phyloP scores from a whole-genome alignment of 35 echinoderm and acorn worm species.

The Anneissia japonica region DNA sequence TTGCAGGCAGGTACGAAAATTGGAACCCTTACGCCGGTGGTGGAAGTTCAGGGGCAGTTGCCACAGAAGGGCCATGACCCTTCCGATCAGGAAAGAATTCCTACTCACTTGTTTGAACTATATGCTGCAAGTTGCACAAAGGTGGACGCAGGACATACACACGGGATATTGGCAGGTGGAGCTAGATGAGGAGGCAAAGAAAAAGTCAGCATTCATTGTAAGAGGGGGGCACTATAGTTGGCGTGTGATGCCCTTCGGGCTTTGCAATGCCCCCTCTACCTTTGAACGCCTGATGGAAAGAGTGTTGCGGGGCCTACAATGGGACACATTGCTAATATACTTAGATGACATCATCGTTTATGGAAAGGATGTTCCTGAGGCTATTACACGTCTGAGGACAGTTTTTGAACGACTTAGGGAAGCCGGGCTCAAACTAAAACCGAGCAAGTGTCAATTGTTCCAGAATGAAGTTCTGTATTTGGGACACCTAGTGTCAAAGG shows the following conservation, averaged over 20 bases:
- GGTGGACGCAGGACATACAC: conserved; percentile 42
- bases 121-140: not conserved
- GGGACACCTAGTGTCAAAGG: conserved; percentile 26
- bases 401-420: conserved; percentile 12
- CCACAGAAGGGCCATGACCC: not conserved
- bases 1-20: no score
- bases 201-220: conserved; percentile 58
- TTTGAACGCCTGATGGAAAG: conserved; percentile 57
- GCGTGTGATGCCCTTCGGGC: conserved; percentile 56
- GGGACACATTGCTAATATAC: conserved; percentile 54
- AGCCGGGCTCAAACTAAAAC: conserved; percentile 23
- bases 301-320: conserved; percentile 26
- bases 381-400: conserved; percentile 3
- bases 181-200: conserved; percentile 26
- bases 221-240: conserved; percentile 47
- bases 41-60: not conserved
- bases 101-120: conserved; percentile 3
- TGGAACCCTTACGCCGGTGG: no score
- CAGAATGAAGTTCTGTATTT: conserved; percentile 29
- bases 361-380: conserved; percentile 7
- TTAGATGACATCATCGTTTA: conserved; percentile 62
- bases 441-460: conserved; percentile 37
- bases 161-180: conserved; percentile 77
- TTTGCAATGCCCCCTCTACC: conserved; percentile 36
- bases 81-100: not conserved